Evolutionary conservation across 1,140 invertebrate genomes (phyloP).

Genomic region (Oryctes rhinoceros): DNA sequence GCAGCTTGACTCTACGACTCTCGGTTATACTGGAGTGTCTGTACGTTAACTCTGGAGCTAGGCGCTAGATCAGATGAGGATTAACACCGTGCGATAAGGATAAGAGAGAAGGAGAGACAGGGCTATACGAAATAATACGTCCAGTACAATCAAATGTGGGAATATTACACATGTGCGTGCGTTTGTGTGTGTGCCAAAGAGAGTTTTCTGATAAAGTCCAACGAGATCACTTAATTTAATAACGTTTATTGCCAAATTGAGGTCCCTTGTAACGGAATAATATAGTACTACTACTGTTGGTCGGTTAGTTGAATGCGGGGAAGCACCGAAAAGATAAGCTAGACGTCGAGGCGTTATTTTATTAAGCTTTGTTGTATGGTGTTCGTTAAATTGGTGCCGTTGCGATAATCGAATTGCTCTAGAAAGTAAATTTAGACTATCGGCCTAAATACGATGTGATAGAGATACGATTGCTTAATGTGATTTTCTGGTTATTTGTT

Average conservation of each 20-base stretch:
- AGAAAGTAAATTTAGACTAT: conserved; percentile 15
- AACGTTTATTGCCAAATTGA: conserved; percentile 31
- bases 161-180: neutral
- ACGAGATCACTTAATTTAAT: conserved; percentile 44
- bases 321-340: neutral
- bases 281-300: neutral
- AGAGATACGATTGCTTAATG: neutral
- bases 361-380: neutral
- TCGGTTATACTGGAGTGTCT: conserved; percentile 25
- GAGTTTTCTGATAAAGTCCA: neutral
- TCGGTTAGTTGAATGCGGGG: neutral
- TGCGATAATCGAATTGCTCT: neutral
- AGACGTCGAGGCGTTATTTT: conserved; percentile 15
- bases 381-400: neutral
- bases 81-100: conserved; percentile 49
- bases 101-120: conserved; percentile 43
- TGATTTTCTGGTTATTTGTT: neutral
- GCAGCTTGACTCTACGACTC: conserved; percentile 54
- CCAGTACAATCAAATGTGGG: conserved; percentile 8
- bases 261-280: conserved; percentile 16
- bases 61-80: conserved; percentile 49
- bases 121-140: conserved; percentile 1
- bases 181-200: neutral
- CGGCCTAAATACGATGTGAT: neutral
- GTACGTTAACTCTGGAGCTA: neutral